Conservation (phyloP, 2,113 vertebrate species). For the Ptilonorhynchus violaceus region DNA sequence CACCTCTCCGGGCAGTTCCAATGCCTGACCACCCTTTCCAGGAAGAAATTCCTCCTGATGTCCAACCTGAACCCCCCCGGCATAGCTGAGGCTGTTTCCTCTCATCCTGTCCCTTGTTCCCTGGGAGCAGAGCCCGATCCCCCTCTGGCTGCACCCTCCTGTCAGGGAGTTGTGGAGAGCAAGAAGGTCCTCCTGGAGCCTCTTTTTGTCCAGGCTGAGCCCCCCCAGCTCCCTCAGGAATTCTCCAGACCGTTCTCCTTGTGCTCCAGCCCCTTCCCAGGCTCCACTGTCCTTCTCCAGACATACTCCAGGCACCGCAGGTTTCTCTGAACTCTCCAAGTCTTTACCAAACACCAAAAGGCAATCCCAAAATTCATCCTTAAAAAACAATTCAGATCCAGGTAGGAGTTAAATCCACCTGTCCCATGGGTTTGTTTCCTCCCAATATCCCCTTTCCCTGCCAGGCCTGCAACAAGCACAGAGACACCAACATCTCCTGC, state of each 20-base stretch:
- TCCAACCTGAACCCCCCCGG: not conserved
- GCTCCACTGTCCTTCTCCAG: not conserved
- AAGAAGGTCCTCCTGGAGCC: not conserved
- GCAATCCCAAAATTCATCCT: not conserved
- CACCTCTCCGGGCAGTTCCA: not conserved
- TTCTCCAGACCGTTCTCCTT: not conserved
- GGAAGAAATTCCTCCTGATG: not conserved
- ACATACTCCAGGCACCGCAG: not conserved
- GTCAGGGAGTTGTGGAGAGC: not conserved
- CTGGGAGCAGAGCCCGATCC: not conserved
- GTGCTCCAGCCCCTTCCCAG: not conserved
- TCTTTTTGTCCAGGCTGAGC: not conserved
- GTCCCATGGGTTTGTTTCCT: not conserved
- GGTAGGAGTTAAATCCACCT: not conserved
- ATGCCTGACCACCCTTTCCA: not conserved
- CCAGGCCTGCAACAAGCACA: not conserved
- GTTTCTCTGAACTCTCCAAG: not conserved
- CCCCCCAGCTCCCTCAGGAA: not conserved
- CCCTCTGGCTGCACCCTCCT: not conserved
- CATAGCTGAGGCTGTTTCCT: rapidly evolving
- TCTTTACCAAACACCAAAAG: not conserved
- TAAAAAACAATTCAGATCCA: not conserved
- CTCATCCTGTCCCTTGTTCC: not conserved
- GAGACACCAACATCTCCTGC: not conserved
- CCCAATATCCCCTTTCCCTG: not conserved